Base-by-base conservation (phyloP, 2,113 vertebrate genomes). In the Bombycilla garrulus region DNA sequence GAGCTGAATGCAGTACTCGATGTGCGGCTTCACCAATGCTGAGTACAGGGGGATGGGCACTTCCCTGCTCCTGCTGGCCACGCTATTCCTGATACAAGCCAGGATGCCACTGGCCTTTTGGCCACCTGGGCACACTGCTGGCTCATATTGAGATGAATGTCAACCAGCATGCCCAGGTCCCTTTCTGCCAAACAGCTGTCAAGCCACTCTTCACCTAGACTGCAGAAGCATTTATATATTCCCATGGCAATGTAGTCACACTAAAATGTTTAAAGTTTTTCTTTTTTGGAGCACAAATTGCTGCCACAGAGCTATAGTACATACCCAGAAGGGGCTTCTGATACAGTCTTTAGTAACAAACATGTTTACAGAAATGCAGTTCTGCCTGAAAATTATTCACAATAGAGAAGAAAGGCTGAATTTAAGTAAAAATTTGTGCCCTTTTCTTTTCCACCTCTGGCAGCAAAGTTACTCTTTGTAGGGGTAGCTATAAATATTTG, bases 1-100 rank as follows among this genome's bases (percentile, higher is more conserved):
- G 21, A 67, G 6, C 25, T 12, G 44, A 58, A 36, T 5, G 11
- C 26, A 44, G 33, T 6, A 18, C 33, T 28, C 0, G 0, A 19
- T 1, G 22, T 60, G 62, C 0, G 0, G 36, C 21, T 36, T 33
- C 53, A 51, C 21, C 35, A 67, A 1, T 31, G 36, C 61, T 47
- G n/a, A 38, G 42, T 4, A 21, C 26, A 36, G 14, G 20, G 25
- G 4, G 1, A 35, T 6, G 36, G 17, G 26, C 36, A 36, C 72
- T 44, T 5, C 26, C 31, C 45, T 77, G 25, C 0, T 60, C 33
- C 72, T 58, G 12, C 71, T 58, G 61, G 14, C 58, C 53, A 51
- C 31, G 11, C 31, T 31, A 1, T 12, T 44, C 1, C 1, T 69
- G 36, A 18, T 19, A 42, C 31, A 67, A 31, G 4, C 31, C 53